phyloP scores from a whole-genome alignment of 1,140 invertebrate species.

The Eulimnadia texana region DNA sequence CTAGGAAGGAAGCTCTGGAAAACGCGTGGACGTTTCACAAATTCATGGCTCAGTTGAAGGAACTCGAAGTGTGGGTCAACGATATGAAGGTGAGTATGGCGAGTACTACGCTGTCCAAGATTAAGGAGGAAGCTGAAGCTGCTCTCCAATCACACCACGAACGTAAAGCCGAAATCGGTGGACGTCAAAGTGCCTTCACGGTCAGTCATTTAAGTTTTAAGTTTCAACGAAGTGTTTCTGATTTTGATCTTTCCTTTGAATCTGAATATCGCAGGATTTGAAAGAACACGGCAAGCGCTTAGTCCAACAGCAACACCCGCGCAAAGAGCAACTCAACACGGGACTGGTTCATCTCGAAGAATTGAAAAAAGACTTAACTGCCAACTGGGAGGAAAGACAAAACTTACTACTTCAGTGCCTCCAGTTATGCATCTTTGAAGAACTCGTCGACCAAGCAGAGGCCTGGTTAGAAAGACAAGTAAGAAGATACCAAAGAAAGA shows the following conservation, averaged over 20 bases:
- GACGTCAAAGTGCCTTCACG: slow-evolving; percentile 67
- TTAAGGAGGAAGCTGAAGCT: slow-evolving; percentile 74
- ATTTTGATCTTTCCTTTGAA: too few species aligned
- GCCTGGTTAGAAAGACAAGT: slow-evolving; percentile 69
- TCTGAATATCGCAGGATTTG: too few species aligned
- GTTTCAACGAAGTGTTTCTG: too few species aligned
- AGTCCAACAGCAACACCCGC: slow-evolving; percentile 10
- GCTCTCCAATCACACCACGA: slow-evolving; percentile 85
- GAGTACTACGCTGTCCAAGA: slow-evolving; percentile 67
- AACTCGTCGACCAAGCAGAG: slow-evolving; percentile 66
- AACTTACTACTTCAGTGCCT: slow-evolving; percentile 76
- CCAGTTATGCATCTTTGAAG: slow-evolving; percentile 77
- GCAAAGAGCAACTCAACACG: slow-evolving; percentile 34
- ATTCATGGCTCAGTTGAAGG: slow-evolving; percentile 56
- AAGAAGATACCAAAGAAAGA: background rate
- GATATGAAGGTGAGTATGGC: slow-evolving; percentile 74
- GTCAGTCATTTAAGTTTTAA: slow-evolving; percentile 19
- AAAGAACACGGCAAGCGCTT: slow-evolving; percentile 53
- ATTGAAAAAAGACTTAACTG: slow-evolving; percentile 38
- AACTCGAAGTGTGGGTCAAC: slow-evolving; percentile 64
- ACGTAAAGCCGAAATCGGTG: slow-evolving; percentile 87
- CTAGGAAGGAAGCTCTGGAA: slow-evolving; percentile 45
- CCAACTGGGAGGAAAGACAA: slow-evolving; percentile 68
- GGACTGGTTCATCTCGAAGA: slow-evolving; percentile 51
- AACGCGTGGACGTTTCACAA: slow-evolving; percentile 65